Evolutionary conservation across 2,797 vertebrate species (phyloP).

Genomic region (Capromys pilorides): DNA sequence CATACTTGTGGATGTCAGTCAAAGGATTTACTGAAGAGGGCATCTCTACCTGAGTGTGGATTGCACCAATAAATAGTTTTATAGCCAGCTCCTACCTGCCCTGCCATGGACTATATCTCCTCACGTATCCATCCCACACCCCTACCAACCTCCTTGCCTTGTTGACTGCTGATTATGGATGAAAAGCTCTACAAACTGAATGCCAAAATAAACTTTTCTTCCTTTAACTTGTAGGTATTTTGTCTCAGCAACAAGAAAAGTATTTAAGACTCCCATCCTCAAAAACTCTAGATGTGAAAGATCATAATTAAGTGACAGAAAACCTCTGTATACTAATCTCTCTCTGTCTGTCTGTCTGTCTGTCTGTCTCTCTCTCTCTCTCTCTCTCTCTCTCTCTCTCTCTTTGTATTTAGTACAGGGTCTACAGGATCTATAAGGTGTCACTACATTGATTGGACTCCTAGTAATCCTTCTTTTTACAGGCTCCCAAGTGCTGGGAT

Average conservation of each 20-base stretch:
- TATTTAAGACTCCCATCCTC: background rate
- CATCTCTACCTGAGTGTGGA: background rate
- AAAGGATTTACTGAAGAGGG: background rate
- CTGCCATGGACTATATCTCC: background rate
- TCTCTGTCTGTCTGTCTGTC: too few relatives aligned
- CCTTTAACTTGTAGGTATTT: background rate
- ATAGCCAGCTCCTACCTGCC: background rate
- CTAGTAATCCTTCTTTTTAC: too few relatives aligned
- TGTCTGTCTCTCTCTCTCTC: too few relatives aligned
- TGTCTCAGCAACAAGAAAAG: background rate
- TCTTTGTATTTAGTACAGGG: too few relatives aligned
- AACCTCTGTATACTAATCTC: background rate
- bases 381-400: too few relatives aligned
- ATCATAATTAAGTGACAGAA: conserved; percentile 44
- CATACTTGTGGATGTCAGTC: background rate
- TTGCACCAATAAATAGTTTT: background rate
- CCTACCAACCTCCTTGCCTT: background rate
- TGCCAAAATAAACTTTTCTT: background rate
- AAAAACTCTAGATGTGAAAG: background rate
- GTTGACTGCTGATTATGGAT: background rate
- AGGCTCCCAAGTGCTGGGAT: too few relatives aligned
- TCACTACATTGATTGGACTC: too few relatives aligned
- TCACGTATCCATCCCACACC: background rate
- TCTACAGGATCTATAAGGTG: too few relatives aligned
- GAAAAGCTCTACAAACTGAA: background rate